Percentiles rank a stretch among this genome's conserved stretches.
phyloP scores from a whole-genome alignment of 2,113 vertebrate species.

The Pomatorhinus ruficollis region DNA sequence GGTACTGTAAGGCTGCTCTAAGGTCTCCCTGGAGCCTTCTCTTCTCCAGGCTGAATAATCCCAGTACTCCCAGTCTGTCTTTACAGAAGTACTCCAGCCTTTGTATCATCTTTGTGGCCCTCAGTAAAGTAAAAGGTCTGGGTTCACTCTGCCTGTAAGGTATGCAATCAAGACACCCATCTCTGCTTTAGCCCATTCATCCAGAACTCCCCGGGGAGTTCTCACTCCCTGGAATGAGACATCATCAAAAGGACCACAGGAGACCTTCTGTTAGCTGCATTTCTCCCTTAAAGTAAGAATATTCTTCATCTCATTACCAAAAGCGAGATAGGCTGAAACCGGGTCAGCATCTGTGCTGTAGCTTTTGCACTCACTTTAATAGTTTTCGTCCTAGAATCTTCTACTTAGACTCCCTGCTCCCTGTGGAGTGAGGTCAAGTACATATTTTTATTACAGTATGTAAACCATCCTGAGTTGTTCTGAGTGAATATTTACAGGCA shows the following conservation, averaged over 20 bases:
- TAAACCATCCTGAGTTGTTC: neutral
- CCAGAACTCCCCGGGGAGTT: neutral
- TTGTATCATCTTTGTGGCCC: neutral
- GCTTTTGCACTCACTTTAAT: neutral
- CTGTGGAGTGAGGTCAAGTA: neutral
- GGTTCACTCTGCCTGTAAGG: neutral
- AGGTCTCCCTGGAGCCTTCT: neutral
- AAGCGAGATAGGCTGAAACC: neutral
- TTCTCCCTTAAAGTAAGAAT: neutral
- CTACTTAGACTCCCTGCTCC: neutral
- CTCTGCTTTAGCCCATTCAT: neutral
- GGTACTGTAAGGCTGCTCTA: neutral
- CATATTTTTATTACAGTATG: neutral
- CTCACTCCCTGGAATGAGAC: neutral
- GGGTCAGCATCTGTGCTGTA: neutral
- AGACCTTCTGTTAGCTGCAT: neutral
- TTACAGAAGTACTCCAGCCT: neutral
- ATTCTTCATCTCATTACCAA: neutral
- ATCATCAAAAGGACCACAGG: neutral
- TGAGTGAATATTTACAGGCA: neutral
- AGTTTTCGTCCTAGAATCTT: neutral
- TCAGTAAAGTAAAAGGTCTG: neutral
- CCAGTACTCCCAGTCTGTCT: neutral
- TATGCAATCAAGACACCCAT: neutral
- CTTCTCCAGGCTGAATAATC: neutral